Evolutionary conservation across 2,797 vertebrate genomes (phyloP).

Genomic region (Semaprochilodus insignis): DNA sequence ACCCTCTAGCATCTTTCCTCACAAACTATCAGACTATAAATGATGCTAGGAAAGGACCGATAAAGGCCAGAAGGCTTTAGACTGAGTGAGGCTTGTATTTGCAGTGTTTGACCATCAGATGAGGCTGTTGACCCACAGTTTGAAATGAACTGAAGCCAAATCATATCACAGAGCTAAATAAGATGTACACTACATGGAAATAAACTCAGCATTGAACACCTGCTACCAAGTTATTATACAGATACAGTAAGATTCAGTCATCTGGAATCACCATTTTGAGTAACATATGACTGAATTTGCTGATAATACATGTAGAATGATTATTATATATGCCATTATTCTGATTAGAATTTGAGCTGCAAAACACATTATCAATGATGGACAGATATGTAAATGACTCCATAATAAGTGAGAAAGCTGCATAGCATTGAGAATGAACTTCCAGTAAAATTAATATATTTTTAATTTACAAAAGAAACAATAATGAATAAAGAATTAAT

Average conservation of each 20-base stretch:
- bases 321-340: too few relatives aligned
- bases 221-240: background rate
- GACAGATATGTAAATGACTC: too few relatives aligned
- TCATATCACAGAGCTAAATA: slow-evolving; percentile 28
- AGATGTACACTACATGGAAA: slow-evolving; percentile 12
- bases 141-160: slow-evolving; percentile 12
- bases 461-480: too few relatives aligned
- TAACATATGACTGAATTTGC: too few relatives aligned
- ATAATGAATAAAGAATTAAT: too few relatives aligned
- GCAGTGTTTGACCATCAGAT: slow-evolving; percentile 67
- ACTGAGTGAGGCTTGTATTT: slow-evolving; percentile 47
- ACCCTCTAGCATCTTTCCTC: background rate
- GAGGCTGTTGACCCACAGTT: slow-evolving; percentile 59
- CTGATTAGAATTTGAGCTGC: too few relatives aligned
- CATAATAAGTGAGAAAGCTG: too few relatives aligned
- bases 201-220: slow-evolving; percentile 14
- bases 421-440: too few relatives aligned
- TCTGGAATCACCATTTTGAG: too few relatives aligned
- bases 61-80: slow-evolving; percentile 11
- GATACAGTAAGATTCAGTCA: background rate
- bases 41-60: slow-evolving; percentile 1
- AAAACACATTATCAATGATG: too few relatives aligned
- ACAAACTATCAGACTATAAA: background rate
- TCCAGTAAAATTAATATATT: too few relatives aligned
- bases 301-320: too few relatives aligned